Evolutionary conservation across 2,113 vertebrate genomes (phyloP).

Genomic region (Eulacestoma nigropectus): DNA sequence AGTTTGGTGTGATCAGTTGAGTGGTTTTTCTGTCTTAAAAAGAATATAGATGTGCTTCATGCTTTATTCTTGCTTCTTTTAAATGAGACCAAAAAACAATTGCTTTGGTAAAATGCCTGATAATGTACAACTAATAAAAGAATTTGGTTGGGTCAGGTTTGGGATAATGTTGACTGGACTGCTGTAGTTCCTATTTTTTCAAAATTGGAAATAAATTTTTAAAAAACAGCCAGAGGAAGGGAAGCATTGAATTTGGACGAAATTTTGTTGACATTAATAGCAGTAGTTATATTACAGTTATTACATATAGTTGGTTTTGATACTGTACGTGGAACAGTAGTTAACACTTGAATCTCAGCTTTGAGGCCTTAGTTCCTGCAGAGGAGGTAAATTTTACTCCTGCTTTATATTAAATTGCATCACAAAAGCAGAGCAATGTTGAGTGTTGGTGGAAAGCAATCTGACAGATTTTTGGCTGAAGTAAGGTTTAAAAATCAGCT

Average conservation of each 20-base stretch:
- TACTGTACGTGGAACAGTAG: background rate
- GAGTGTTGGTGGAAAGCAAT: background rate
- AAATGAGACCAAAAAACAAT: background rate
- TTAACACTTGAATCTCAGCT: background rate
- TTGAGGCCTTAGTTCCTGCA: background rate
- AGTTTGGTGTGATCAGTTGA: background rate
- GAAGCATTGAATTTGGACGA: background rate
- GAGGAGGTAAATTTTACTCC: background rate
- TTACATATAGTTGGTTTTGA: background rate
- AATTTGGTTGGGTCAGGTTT: background rate
- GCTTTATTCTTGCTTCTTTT: background rate
- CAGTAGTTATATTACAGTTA: background rate
- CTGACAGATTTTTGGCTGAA: background rate
- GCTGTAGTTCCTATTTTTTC: background rate
- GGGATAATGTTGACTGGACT: background rate
- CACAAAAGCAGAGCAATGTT: rapidly evolving
- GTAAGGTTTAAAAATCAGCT: background rate
- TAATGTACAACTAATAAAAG: background rate
- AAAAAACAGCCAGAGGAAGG: background rate
- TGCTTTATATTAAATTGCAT: background rate
- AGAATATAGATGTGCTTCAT: background rate
- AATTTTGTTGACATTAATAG: background rate
- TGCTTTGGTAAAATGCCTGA: background rate
- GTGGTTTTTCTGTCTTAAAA: background rate
- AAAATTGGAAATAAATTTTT: background rate